Base-by-base conservation (phyloP, 1,140 invertebrate genomes). In the Drosophila parabipectinata region DNA sequence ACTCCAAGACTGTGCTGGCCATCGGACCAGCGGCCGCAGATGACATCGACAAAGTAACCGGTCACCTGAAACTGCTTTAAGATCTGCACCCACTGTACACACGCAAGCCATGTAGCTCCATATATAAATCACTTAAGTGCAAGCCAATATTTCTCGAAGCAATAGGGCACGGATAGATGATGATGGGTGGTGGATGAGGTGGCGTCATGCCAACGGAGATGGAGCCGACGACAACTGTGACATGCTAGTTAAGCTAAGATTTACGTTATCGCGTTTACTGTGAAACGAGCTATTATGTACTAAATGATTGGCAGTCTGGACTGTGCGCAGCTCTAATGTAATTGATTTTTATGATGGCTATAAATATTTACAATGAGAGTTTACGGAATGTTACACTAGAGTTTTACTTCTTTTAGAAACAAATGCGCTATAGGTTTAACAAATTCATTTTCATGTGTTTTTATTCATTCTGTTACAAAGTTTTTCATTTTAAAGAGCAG, bases 1-100 rank as follows among this genome's bases (percentile, higher is more conserved):
- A 97, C 63, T 96, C 96, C 18, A 94, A 94, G 77, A 99, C 98
- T 73, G 98, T 98, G 15, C 93, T 98, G 55, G 97, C 96, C 6
- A 93, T 99, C 68, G 98, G 98, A n/a, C 98, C 97, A 78, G 97
- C 96, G 32, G 94, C 95, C 55, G 94, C 94, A 74, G 92, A 93
- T 74, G 82, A 95, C 26, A 94, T 99, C 74, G 95, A 98, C 92
- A 90, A 94, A 93, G 94, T 98, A 26, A 98, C 97, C 58, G 97
- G 97, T 41, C 95, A 98, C 93, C 94, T 98, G 56, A 98, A 97
- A 92, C 93, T 98, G 44, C 95, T 96, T 91, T 97, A 93, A 94
- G 66, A 61, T 26, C 30, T 52, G 21, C 51, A 32, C 15, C 18
- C 37, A 45, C 26, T 18, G 34, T 41, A 52, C 50, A 55, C 50